phyloP scores from a whole-genome alignment of 1,140 invertebrate species.

The Solenopsis fugax region DNA sequence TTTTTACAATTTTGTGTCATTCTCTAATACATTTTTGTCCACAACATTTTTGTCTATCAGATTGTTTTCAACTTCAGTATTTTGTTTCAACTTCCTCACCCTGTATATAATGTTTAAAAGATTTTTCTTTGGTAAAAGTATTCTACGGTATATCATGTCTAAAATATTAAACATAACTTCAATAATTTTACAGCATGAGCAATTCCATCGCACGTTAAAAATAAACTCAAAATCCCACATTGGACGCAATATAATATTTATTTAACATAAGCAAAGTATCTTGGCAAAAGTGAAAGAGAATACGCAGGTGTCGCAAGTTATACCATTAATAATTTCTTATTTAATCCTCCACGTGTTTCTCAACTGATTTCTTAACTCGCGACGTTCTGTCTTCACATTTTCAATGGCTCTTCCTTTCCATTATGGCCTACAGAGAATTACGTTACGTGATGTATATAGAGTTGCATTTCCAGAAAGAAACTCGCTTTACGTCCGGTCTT shows the following conservation, averaged over 20 bases:
- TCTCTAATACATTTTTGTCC: too few relatives aligned
- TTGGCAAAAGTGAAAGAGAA: constrained; percentile 6
- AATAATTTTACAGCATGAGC: not conserved
- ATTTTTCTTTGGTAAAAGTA: not conserved
- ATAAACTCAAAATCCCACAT: not conserved
- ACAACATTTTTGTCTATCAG: too few relatives aligned
- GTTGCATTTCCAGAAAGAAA: constrained; percentile 38
- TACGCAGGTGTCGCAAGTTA: not conserved
- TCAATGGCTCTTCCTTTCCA: constrained; percentile 3
- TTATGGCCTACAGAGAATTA: not conserved
- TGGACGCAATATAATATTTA: not conserved
- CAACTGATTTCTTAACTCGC: constrained; percentile 13
- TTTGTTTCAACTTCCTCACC: too few relatives aligned
- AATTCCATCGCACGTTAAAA: not conserved
- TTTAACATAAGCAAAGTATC: not conserved
- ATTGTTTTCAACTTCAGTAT: too few relatives aligned
- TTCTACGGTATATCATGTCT: not conserved
- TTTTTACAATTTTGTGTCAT: too few relatives aligned
- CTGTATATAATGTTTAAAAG: too few relatives aligned
- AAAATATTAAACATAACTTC: not conserved
- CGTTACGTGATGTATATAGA: constrained; percentile 1
- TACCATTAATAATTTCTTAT: constrained; percentile 31
- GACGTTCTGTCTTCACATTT: not conserved
- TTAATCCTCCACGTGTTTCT: constrained; percentile 37
- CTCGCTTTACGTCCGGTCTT: constrained; percentile 47